Evolutionary conservation across 23 tunicate species (phyloP), one percentile per base, ranked within the genome.

Genomic region (Botrylloides violaceus): DNA sequence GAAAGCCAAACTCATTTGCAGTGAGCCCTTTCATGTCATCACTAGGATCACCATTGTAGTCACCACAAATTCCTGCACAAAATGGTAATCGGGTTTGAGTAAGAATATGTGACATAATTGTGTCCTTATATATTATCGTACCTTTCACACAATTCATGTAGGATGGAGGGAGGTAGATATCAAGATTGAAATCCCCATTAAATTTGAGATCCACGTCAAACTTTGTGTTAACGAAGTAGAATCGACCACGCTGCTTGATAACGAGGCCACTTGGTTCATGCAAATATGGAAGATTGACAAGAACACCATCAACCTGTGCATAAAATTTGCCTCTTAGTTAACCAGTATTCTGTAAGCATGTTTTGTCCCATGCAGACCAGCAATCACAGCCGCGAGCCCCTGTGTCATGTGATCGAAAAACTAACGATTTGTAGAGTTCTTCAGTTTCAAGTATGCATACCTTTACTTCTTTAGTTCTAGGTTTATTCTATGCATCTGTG

Each of bases 111-210:
- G 36, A 66, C 4, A 3, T 18, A 36, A 66, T 3, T 34, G 37
- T 36, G 2, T 3, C 2, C n/a, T 23, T 4, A 3, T 2, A 15
- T 3, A 66, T 22, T 15, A 15, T 7, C 49, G 50, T 36, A 79
- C 83, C 83, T 79, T 79, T 76, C 7, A 57, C 65, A 29, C 83
- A 79, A 24, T 79, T 43, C 65, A 25, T 29, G 34, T 79, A 79
- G 27, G 59, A 34, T 2, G 63, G 59, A 2, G 83, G 83, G 22
- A 79, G n/a, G 6, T 29, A 72, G 24, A 79, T 43, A 35, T 72
- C 78, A 34, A 79, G n/a, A 37, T 79, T 79, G 37, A 65, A 79
- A 15, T 34, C 23, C 27, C 83, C 83, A 38, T 79, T 79, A 58
- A 65, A 79, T 28, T 73, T 74, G 28, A 79, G 59, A 55, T 79